Percentiles rank a stretch among this genome's conserved stretches.
Evolutionary conservation across 2,797 vertebrate genomes (phyloP).

Genomic region (Acanthurus tractus): DNA sequence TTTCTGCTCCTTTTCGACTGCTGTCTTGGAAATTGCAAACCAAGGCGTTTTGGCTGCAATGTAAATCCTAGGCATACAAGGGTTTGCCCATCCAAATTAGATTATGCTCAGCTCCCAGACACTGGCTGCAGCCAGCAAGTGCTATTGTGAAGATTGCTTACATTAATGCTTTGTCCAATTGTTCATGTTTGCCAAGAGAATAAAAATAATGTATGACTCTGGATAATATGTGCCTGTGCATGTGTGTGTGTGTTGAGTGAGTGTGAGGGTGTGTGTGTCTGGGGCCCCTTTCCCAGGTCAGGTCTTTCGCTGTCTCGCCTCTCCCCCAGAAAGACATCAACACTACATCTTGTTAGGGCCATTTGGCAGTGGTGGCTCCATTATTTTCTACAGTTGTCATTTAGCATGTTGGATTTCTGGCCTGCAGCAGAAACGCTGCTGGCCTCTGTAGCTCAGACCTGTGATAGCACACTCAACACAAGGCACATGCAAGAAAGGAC

Average conservation of each 20-base stretch:
- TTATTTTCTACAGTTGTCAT: constrained; percentile 76
- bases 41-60: constrained; percentile 88
- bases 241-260: constrained; percentile 27
- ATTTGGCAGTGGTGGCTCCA: constrained; percentile 69
- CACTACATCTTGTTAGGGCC: constrained; percentile 71
- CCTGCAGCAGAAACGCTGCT: constrained; percentile 66
- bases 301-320: constrained; percentile 64
- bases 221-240: constrained; percentile 58
- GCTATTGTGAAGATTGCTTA: constrained; percentile 88
- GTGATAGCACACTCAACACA: constrained; percentile 67
- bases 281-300: constrained; percentile 67
- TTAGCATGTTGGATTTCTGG: constrained; percentile 76
- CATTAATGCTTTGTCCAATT: constrained; percentile 85
- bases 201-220: constrained; percentile 80
- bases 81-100: constrained; percentile 89
- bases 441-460: constrained; percentile 69
- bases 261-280: constrained; percentile 35
- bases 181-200: constrained; percentile 80
- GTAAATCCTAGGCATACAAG: constrained; percentile 88
- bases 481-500: constrained; percentile 72
- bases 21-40: constrained; percentile 88
- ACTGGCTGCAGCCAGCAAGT: constrained; percentile 85
- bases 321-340: constrained; percentile 73
- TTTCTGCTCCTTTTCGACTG: constrained; percentile 89
- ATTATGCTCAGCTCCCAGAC: constrained; percentile 87